phyloP scores from a whole-genome alignment of 2,888 invertebrate species.

The Plagodis pulveraria region DNA sequence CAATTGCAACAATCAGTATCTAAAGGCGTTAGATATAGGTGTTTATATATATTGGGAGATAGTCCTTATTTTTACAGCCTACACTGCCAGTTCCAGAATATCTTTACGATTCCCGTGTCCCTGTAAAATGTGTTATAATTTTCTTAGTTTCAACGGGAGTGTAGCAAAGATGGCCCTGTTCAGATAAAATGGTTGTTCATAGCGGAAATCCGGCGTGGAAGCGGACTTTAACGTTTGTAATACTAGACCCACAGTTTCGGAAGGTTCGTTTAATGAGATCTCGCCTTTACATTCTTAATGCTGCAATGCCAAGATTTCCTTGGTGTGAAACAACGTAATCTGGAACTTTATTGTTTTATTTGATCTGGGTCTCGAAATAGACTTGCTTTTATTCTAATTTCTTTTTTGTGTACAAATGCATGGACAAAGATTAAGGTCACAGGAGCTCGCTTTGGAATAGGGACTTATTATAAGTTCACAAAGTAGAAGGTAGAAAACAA shows the following conservation, averaged over 20 bases:
- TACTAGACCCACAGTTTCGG: constrained; percentile 40
- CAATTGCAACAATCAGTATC: too few relatives aligned
- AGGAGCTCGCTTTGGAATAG: too few relatives aligned
- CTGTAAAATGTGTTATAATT: constrained; percentile 41
- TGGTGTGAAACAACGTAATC: constrained; percentile 9
- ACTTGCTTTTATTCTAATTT: not conserved
- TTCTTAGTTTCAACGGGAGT: constrained; percentile 36
- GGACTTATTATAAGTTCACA: too few relatives aligned
- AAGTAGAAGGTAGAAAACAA: too few relatives aligned
- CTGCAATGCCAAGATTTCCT: constrained; percentile 23
- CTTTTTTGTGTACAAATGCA: too few relatives aligned
- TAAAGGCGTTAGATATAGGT: too few relatives aligned
- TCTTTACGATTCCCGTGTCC: constrained; percentile 20
- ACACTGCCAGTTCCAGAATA: constrained; percentile 10
- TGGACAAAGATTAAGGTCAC: too few relatives aligned
- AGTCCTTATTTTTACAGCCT: too few relatives aligned
- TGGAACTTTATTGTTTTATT: constrained; percentile 16
- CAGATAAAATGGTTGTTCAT: constrained; percentile 39
- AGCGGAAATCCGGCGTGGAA: constrained; percentile 37
- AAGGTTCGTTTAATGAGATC: constrained; percentile 38
- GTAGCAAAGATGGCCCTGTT: constrained; percentile 35
- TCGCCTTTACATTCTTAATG: constrained; percentile 38
- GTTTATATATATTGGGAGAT: too few relatives aligned
- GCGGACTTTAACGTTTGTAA: constrained; percentile 44
- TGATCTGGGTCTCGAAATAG: constrained; percentile 17